phyloP scores from a whole-genome alignment of 2,888 invertebrate species.

The Pediacus dermestoides region DNA sequence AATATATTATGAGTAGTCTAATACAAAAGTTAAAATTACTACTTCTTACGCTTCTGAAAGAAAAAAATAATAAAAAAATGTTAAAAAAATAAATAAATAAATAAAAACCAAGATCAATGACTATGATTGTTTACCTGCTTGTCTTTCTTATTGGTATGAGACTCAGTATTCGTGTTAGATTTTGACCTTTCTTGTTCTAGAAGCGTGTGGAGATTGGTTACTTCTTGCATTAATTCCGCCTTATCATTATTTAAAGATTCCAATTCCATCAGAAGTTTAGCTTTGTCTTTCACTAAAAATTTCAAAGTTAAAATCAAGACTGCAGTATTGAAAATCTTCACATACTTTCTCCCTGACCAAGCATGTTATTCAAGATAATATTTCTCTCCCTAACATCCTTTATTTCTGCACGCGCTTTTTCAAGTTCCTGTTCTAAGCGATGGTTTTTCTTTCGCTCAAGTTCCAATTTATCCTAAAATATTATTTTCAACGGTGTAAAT shows the following conservation, averaged over 20 bases:
- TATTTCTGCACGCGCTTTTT: constrained; percentile 39
- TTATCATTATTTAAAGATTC: constrained; percentile 67
- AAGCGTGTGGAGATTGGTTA: constrained; percentile 63
- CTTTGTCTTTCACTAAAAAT: constrained; percentile 76
- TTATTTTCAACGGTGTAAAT: constrained; percentile 1
- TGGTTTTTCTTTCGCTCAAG: constrained; percentile 34
- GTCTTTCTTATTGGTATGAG: constrained; percentile 51
- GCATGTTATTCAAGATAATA: constrained; percentile 41
- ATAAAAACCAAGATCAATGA: not conserved
- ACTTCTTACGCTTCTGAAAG: not conserved
- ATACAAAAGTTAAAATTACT: not conserved
- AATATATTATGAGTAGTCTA: too few relatives aligned
- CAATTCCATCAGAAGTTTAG: constrained; percentile 68
- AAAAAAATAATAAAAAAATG: not conserved
- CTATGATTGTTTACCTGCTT: constrained; percentile 20
- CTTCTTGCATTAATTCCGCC: constrained; percentile 69
- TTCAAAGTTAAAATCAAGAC: constrained; percentile 12
- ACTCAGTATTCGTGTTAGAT: constrained; percentile 47
- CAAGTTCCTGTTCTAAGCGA: constrained; percentile 34
- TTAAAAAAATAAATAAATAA: not conserved
- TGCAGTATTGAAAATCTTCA: constrained; percentile 7
- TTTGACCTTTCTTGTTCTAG: constrained; percentile 71
- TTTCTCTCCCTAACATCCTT: constrained; percentile 41
- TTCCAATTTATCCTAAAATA: constrained; percentile 40
- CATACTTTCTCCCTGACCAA: constrained; percentile 45